Percentiles rank a stretch among this genome's conserved stretches.
Conservation (phyloP, 2,113 vertebrate genomes). For the Mixornis gularis region DNA sequence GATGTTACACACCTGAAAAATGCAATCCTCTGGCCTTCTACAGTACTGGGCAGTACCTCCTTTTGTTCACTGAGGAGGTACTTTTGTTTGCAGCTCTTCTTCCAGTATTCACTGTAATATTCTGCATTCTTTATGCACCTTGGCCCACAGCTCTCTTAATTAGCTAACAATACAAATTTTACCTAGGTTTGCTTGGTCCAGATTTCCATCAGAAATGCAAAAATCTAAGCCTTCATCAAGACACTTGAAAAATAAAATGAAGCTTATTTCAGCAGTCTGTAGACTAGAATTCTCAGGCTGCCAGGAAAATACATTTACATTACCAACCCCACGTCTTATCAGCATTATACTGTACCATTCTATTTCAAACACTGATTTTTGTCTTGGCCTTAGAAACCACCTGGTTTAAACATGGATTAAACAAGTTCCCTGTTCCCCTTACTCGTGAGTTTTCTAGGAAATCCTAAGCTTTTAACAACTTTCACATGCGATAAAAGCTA, state of each 20-base stretch:
- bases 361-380: not conserved
- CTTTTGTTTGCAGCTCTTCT: not conserved
- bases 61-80: not conserved
- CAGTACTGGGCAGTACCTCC: not conserved
- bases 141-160: not conserved
- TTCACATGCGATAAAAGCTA: not conserved
- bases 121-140: not conserved
- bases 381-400: not conserved
- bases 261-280: not conserved
- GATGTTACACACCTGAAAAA: not conserved
- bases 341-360: not conserved
- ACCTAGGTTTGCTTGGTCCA: not conserved
- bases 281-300: not conserved
- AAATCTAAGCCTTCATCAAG: not conserved
- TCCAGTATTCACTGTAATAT: not conserved
- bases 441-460: not conserved
- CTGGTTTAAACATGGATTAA: not conserved
- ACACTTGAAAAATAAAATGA: not conserved
- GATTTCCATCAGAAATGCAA: not conserved
- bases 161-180: not conserved
- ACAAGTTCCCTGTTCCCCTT: not conserved
- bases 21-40: not conserved
- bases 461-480: not conserved
- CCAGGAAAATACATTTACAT: not conserved
- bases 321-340: accelerated